These are phyloP conservation scores for Bilobella aurantiaca DNA, from an alignment of 1,140 invertebrate species.

Conservation along the genomic window DNA sequence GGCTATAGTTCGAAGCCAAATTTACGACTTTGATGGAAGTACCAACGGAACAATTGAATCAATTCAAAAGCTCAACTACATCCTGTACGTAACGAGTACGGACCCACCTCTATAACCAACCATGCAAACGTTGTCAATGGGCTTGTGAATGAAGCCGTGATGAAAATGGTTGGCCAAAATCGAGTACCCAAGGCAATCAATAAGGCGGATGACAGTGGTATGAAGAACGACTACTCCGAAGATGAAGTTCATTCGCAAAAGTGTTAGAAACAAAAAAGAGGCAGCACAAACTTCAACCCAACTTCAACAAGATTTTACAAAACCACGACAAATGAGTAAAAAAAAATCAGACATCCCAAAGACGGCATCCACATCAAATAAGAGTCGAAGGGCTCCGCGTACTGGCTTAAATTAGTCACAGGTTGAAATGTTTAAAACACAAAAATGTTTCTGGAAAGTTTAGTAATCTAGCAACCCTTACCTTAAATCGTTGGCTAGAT, in stretches of 20 bases:
- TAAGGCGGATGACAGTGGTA: background rate
- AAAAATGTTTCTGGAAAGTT: background rate
- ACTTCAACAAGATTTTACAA: background rate
- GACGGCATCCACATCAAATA: background rate
- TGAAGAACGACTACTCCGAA: background rate
- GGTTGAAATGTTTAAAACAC: background rate
- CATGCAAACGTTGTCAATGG: background rate
- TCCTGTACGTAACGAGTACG: background rate
- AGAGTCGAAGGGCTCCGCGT: background rate
- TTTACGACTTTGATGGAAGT: background rate
- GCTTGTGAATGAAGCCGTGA: background rate
- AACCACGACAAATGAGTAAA: background rate
- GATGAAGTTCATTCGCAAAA: background rate
- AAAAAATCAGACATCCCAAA: background rate
- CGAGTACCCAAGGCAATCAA: too few species aligned
- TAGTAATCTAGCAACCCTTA: background rate
- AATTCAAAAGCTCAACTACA: background rate
- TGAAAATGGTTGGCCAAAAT: background rate
- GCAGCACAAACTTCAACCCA: background rate
- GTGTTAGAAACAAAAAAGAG: background rate
- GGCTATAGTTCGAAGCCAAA: background rate
- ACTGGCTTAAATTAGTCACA: background rate
- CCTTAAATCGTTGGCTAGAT: background rate
- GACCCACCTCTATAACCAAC: background rate
- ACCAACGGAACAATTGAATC: background rate